phyloP scores from a whole-genome alignment of 2,113 vertebrate species.

The Uropsilus gracilis region DNA sequence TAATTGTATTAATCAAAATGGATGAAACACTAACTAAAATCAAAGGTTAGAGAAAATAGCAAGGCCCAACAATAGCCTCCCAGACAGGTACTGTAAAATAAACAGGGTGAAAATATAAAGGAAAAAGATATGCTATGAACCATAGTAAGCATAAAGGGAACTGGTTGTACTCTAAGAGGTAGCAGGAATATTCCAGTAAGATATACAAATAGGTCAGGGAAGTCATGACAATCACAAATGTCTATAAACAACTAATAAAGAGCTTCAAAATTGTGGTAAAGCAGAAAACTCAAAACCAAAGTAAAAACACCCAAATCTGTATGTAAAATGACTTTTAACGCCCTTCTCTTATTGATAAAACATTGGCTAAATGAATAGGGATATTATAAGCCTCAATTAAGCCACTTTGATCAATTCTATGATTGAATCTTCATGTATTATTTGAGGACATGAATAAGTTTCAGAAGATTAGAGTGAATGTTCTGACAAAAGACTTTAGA shows the following conservation, averaged over 20 bases:
- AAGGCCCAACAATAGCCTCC: not conserved
- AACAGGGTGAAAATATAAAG: not conserved
- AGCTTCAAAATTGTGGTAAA: not conserved
- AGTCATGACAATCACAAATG: not conserved
- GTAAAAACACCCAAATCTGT: not conserved
- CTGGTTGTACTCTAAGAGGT: not conserved
- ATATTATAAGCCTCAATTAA: not conserved
- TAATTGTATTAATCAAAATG: not conserved
- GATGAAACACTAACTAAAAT: not conserved
- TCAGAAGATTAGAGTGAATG: not conserved
- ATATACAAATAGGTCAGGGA: not conserved
- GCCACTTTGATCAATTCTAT: not conserved
- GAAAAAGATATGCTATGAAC: not conserved
- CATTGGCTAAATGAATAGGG: not conserved
- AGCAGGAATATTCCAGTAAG: not conserved
- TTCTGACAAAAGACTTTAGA: not conserved
- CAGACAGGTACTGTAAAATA: not conserved
- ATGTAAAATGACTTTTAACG: constrained; percentile 3
- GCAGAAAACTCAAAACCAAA: not conserved
- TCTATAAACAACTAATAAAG: not conserved
- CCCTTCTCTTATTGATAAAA: not conserved
- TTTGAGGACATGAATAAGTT: constrained; percentile 31
- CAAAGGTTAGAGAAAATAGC: not conserved
- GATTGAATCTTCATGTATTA: too few species aligned
- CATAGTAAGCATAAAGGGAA: not conserved